A percentile compares a stretch with the other conserved stretches of the same genome.
Evolutionary conservation across 1,140 invertebrate species (phyloP).

Genomic region (Drosophila albomicans): DNA sequence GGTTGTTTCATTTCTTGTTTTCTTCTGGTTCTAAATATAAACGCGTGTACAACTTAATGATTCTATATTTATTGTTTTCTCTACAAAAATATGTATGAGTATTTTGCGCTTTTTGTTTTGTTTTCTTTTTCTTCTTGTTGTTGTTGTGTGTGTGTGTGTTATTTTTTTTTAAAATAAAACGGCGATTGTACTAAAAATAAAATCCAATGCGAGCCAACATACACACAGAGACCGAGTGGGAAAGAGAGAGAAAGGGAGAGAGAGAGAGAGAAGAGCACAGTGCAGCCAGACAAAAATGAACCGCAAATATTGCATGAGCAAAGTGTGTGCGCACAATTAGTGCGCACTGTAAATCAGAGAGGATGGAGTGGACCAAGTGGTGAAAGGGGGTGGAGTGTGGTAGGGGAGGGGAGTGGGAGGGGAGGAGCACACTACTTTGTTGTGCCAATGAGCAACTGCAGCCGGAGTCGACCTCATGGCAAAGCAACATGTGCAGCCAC

Average conservation of each 20-base stretch:
- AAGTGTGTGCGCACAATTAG: constrained; percentile 8
- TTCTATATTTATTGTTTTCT: constrained; percentile 85
- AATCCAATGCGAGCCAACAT: constrained; percentile 26
- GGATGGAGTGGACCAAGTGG: not conserved
- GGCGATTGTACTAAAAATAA: constrained; percentile 64
- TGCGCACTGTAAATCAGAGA: constrained; percentile 26
- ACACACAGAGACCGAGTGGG: too few relatives aligned
- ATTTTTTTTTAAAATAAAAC: constrained; percentile 60
- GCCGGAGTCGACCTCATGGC: constrained; percentile 25
- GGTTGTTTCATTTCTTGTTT: constrained; percentile 21
- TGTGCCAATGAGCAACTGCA: constrained; percentile 23
- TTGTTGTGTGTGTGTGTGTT: not conserved
- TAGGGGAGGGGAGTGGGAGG: not conserved
- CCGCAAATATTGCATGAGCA: not conserved
- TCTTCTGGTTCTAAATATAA: constrained; percentile 76
- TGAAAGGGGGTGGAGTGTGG: too few relatives aligned
- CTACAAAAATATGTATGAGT: constrained; percentile 84
- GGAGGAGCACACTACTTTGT: constrained; percentile 17
- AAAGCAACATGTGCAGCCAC: constrained; percentile 43
- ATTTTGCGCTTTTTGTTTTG: constrained; percentile 75
- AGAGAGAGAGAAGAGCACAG: constrained; percentile 2
- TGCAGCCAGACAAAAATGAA: constrained; percentile 3
- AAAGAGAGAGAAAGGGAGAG: not conserved
- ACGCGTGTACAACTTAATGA: constrained; percentile 84
- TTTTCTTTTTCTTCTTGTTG: constrained; percentile 9